Percentiles rank a stretch among this genome's conserved stretches.
Conservation (phyloP, 2,888 invertebrate genomes). For the Athetis lepigone region DNA sequence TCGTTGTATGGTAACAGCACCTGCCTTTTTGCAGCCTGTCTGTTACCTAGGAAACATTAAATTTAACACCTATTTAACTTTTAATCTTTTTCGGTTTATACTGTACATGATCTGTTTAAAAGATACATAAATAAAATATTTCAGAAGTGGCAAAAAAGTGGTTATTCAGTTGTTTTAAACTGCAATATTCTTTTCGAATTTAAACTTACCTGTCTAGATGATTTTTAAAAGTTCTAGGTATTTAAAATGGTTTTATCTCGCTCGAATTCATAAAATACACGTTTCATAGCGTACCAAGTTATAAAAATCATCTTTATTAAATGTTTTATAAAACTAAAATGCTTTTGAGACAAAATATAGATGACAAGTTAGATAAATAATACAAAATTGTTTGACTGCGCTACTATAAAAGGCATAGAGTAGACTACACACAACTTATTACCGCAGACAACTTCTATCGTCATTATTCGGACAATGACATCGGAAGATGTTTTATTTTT, state of each 20-base stretch:
- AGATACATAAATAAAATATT: no score
- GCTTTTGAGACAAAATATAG: constrained; percentile 29
- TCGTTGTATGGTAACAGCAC: neutral
- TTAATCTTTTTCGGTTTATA: neutral
- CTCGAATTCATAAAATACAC: neutral
- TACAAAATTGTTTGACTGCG: constrained; percentile 31
- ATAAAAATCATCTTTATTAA: constrained; percentile 18
- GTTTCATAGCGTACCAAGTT: neutral
- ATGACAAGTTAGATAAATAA: constrained; percentile 53
- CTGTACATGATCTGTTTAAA: no score
- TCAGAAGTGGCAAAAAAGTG: no score
- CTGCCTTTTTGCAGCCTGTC: neutral
- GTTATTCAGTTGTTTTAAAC: no score
- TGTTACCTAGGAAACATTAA: neutral
- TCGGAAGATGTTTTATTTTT: constrained; percentile 70
- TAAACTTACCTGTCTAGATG: no score
- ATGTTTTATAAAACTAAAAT: constrained; percentile 20
- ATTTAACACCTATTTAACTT: neutral
- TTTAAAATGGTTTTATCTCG: neutral
- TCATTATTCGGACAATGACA: constrained; percentile 78
- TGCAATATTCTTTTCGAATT: no score
- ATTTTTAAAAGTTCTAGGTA: neutral
- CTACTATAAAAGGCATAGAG: no score
- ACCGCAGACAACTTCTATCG: constrained; percentile 66
- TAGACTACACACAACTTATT: constrained; percentile 45